Conservation (phyloP, 2,888 invertebrate species). For the Melipona bicolor region DNA sequence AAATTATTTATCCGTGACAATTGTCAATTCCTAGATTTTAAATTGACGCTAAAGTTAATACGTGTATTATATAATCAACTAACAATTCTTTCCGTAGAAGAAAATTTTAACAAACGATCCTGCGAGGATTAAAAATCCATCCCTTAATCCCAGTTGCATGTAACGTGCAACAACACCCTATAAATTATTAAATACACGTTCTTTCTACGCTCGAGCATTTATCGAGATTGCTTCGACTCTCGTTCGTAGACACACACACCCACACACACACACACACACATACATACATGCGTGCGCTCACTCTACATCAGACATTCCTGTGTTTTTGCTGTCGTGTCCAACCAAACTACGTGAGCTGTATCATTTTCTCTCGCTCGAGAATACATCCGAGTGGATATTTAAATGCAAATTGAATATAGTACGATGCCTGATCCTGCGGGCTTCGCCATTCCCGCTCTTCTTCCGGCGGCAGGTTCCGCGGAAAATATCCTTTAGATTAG, state of each 20-base stretch:
- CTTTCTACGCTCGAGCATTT: background rate
- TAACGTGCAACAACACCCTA: too few species aligned
- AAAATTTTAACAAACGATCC: too few species aligned
- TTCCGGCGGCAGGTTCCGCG: constrained; percentile 21
- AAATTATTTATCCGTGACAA: too few species aligned
- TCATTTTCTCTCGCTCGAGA: constrained; percentile 37
- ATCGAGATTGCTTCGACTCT: constrained; percentile 24
- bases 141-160: too few species aligned
- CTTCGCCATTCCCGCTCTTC: background rate
- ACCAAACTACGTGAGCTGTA: constrained; percentile 18
- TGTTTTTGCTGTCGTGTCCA: constrained; percentile 44
- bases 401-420: constrained; percentile 78
- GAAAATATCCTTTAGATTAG: constrained; percentile 66
- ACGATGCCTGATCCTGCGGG: constrained; percentile 48
- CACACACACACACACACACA: too few species aligned
- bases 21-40: too few species aligned
- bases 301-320: background rate
- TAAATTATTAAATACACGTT: too few species aligned
- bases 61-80: too few species aligned
- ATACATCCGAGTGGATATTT: constrained; percentile 70
- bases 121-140: too few species aligned
- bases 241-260: too few species aligned
- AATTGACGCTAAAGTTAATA: too few species aligned
- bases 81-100: too few species aligned
- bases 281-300: background rate